Percentiles rank a stretch among this genome's conserved stretches.
phyloP scores from a whole-genome alignment of 35 echinoderm and acorn worm genomes.

The Acanthaster planci region DNA sequence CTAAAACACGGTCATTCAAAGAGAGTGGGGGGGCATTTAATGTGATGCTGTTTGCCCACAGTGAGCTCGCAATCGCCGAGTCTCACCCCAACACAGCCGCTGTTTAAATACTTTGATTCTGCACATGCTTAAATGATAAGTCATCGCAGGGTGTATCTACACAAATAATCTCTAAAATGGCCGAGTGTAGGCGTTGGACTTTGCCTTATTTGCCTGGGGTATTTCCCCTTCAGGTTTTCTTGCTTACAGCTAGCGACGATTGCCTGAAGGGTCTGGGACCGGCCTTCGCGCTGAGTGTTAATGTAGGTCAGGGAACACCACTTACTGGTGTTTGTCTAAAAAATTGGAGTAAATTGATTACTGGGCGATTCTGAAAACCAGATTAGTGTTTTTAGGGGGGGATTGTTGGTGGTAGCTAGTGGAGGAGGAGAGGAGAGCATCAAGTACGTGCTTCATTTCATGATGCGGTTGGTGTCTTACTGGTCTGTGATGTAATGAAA shows the following conservation, averaged over 20 bases:
- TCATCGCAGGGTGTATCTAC: not conserved
- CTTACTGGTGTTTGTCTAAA: conserved; percentile 17
- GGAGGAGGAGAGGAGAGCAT: not conserved
- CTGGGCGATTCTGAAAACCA: not conserved
- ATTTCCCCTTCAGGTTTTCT: not conserved
- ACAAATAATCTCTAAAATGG: not conserved
- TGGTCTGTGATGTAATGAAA: no score
- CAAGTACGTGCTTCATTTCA: not conserved
- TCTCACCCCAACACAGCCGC: not conserved
- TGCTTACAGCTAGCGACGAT: no score
- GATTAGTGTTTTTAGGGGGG: not conserved
- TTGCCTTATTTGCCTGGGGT: not conserved
- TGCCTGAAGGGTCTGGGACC: no score
- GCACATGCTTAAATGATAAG: conserved; percentile 20
- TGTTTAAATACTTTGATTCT: conserved; percentile 9
- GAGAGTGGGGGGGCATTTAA: no score
- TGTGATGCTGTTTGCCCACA: not conserved
- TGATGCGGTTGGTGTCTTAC: no score
- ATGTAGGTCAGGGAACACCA: conserved; percentile 30
- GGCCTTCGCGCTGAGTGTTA: not conserved
- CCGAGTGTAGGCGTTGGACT: not conserved
- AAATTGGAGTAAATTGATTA: conserved; percentile 22
- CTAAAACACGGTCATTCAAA: conserved; percentile 14
- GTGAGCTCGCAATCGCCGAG: not conserved
- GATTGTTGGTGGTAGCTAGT: not conserved